Base-by-base conservation (phyloP, 2,888 invertebrate species). In the Strigamia crassipes region DNA sequence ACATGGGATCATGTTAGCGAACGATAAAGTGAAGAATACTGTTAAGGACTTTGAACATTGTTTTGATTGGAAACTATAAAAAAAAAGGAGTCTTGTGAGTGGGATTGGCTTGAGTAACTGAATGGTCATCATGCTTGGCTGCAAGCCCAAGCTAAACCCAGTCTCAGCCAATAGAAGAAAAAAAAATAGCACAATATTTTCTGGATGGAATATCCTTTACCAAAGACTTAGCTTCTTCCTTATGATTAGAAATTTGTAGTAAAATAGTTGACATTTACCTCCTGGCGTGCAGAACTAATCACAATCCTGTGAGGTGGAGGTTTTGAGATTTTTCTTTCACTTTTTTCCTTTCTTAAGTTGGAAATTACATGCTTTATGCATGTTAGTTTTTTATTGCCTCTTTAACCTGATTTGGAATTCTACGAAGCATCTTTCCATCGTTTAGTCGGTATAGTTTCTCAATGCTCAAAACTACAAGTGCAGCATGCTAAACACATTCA, bases 361-460 rank as follows among this genome's bases (percentile, higher is more conserved):
- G 61, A 61, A 61, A 61, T 61, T 61, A 61, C 61, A 61, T 61
- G 61, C 61, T 61, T 61, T 61, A 61, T 61, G 61, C 61, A 61
- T 61, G 61, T 61, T 61, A 61, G 61, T 61, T 61, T 61, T 61
- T 61, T 61, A 61, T 61, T 61, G 61, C 61, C 61, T 21, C 61
- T 61, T 61, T 61, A 61, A 61, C 61, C 21, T 61, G 61, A 61
- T 61, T 61, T 61, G 61, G 61, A 61, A 61, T 61, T 61, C 61
- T 23, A 61, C 18, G 61, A 61, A 61, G 61, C 61, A 61, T 61
- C 61, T 61, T 61, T 61, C 61, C 61, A 61, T 61, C 61, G 61
- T 61, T 61, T 61, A 61, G 61, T 61, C 61, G 61, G 61, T 12
- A 23, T 23, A 61, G 61, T 61, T 61, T 61, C 61, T 61, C 61